Percentiles rank a stretch among this genome's conserved stretches.
Evolutionary conservation across 2,797 vertebrate species (phyloP).

Genomic region (Diceros bicornis): DNA sequence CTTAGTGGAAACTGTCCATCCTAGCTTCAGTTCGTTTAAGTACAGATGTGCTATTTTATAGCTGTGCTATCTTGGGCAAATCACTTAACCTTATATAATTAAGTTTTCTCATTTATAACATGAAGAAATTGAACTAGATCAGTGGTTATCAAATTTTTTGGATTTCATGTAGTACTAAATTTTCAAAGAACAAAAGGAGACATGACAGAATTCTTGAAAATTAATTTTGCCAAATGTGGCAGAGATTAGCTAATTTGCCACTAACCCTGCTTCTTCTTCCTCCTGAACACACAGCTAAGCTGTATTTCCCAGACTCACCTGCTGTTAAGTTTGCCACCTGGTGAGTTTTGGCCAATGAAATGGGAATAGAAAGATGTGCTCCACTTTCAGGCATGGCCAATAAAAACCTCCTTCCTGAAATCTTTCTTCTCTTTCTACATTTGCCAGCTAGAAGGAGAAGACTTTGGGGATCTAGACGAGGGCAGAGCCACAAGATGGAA

Average conservation of each 20-base stretch:
- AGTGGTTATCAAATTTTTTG: neutral
- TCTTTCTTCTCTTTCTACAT: neutral
- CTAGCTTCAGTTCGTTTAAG: neutral
- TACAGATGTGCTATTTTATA: neutral
- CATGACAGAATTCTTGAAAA: slow-evolving; percentile 14
- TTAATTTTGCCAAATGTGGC: slow-evolving; percentile 53
- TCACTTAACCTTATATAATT: neutral
- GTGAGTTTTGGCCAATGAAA: slow-evolving; percentile 16
- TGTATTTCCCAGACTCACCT: slow-evolving; percentile 3
- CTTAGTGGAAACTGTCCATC: neutral
- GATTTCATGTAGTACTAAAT: neutral
- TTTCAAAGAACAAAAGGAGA: slow-evolving; percentile 66
- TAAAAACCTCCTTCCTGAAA: neutral
- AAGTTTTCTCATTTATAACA: slow-evolving; percentile 14
- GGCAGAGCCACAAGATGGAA: neutral
- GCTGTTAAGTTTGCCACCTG: neutral
- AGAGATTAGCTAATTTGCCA: neutral
- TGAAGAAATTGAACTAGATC: neutral
- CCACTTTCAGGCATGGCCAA: neutral
- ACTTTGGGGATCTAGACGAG: neutral
- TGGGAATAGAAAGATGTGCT: neutral
- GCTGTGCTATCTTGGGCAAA: neutral
- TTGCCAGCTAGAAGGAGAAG: neutral
- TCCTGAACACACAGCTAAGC: slow-evolving; percentile 8
- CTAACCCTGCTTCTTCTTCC: neutral